Conservation (phyloP, 1,140 invertebrate species). For the Thaumatotibia leucotreta region DNA sequence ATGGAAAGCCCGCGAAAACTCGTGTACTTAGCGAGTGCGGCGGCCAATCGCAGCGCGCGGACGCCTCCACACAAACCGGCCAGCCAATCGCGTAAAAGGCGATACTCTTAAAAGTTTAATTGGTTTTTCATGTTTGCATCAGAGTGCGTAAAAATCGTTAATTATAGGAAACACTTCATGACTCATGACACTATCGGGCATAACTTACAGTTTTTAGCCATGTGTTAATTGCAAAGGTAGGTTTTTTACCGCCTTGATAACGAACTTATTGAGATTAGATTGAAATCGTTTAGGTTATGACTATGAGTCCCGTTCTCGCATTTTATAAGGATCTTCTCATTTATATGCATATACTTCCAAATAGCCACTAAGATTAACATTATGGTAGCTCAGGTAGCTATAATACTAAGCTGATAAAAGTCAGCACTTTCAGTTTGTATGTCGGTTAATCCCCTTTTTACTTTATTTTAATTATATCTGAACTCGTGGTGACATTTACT, state of each 20-base stretch:
- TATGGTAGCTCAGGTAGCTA: too few species aligned
- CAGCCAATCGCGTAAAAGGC: constrained; percentile 51
- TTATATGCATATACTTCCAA: too few species aligned
- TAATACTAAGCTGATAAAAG: too few species aligned
- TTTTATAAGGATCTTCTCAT: too few species aligned
- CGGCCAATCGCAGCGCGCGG: constrained; percentile 44
- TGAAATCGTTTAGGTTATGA: background rate
- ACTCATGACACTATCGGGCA: background rate
- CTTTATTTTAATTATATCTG: too few species aligned
- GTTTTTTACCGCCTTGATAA: background rate
- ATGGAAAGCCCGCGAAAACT: constrained; percentile 64
- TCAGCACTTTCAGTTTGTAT: too few species aligned
- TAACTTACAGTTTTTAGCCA: background rate
- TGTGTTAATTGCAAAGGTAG: background rate
- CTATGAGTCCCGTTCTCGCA: background rate
- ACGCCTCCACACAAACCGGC: constrained; percentile 39
- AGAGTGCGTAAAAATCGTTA: constrained; percentile 19
- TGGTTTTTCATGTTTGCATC: constrained; percentile 50
- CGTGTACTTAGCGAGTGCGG: constrained; percentile 49
- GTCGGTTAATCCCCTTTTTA: too few species aligned
- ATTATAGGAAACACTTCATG: constrained; percentile 22
- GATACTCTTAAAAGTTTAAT: constrained; percentile 55
- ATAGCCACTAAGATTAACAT: too few species aligned
- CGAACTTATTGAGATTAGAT: background rate
- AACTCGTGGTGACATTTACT: too few species aligned